Percentiles rank a stretch among this genome's conserved stretches.
Evolutionary conservation across 35 echinoderm and acorn worm species (phyloP).

Genomic region (Lytechinus pictus): DNA sequence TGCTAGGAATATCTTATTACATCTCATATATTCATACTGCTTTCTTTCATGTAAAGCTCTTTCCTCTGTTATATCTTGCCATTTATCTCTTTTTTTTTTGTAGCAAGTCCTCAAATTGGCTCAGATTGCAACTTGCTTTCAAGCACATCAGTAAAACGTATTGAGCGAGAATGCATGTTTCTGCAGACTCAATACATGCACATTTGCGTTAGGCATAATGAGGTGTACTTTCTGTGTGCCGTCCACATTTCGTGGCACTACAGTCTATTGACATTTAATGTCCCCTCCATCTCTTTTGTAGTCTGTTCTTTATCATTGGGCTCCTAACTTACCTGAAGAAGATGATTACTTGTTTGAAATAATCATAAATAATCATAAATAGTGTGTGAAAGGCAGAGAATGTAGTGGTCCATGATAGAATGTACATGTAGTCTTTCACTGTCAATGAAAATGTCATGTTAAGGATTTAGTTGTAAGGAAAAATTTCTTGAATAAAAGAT

Average conservation of each 20-base stretch:
- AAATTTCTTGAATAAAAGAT: neutral
- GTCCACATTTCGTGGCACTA: neutral
- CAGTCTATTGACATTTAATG: neutral
- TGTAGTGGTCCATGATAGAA: neutral
- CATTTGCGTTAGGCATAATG: neutral
- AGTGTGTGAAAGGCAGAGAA: neutral
- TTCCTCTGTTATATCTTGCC: neutral
- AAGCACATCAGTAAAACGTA: conserved; percentile 12
- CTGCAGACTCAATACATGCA: neutral
- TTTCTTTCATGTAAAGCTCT: too few relatives aligned
- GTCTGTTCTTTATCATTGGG: neutral
- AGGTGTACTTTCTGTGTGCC: neutral
- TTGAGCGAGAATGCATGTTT: neutral
- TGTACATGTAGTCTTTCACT: neutral
- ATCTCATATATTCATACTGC: too few relatives aligned
- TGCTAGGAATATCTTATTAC: too few relatives aligned
- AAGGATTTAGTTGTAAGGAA: neutral
- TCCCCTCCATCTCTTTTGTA: neutral
- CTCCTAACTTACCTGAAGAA: neutral
- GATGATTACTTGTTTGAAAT: neutral
- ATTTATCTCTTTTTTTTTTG: neutral
- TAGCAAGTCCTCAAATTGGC: neutral
- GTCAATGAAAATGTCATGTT: neutral
- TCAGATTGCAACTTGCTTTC: neutral
- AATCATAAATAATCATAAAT: neutral